phyloP scores from a whole-genome alignment of 2,888 invertebrate genomes.

The Melanostoma mellinum region DNA sequence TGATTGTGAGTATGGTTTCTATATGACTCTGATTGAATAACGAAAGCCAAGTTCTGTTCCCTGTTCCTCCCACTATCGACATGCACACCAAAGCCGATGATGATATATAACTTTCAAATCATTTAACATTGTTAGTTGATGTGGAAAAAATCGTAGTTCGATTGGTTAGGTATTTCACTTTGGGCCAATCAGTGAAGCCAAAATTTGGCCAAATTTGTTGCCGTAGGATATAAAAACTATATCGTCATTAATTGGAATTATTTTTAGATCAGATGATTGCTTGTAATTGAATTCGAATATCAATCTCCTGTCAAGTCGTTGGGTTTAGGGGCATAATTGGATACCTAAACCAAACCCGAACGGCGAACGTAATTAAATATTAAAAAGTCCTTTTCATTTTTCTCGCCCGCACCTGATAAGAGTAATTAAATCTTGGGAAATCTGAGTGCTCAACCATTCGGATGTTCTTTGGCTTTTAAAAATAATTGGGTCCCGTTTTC shows the following conservation, averaged over 20 bases:
- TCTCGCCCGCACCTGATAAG: too few species aligned
- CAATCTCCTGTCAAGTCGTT: slow-evolving; percentile 4
- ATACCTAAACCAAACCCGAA: too few species aligned
- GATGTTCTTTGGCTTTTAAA: slow-evolving; percentile 36
- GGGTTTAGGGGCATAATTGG: too few species aligned
- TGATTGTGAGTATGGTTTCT: slow-evolving; percentile 19
- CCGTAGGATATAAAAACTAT: slow-evolving; percentile 21
- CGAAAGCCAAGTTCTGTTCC: slow-evolving; percentile 20
- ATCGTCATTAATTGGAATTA: slow-evolving; percentile 20
- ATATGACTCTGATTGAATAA: slow-evolving; percentile 24
- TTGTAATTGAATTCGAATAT: slow-evolving; percentile 14
- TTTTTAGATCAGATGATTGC: background rate
- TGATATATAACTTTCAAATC: slow-evolving; percentile 34
- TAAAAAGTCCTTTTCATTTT: too few species aligned
- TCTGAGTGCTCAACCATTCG: background rate
- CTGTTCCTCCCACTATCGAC: background rate
- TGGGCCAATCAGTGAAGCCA: background rate
- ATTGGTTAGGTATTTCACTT: background rate
- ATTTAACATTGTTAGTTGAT: slow-evolving; percentile 18
- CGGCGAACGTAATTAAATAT: too few species aligned
- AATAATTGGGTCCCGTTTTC: slow-evolving; percentile 42
- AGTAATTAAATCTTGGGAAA: slow-evolving; percentile 13
- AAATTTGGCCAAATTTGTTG: slow-evolving; percentile 6
- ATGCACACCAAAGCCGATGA: background rate
- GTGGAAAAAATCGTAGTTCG: slow-evolving; percentile 18